phyloP scores from a whole-genome alignment of 2,888 invertebrate species.

The Phengaris alcon region DNA sequence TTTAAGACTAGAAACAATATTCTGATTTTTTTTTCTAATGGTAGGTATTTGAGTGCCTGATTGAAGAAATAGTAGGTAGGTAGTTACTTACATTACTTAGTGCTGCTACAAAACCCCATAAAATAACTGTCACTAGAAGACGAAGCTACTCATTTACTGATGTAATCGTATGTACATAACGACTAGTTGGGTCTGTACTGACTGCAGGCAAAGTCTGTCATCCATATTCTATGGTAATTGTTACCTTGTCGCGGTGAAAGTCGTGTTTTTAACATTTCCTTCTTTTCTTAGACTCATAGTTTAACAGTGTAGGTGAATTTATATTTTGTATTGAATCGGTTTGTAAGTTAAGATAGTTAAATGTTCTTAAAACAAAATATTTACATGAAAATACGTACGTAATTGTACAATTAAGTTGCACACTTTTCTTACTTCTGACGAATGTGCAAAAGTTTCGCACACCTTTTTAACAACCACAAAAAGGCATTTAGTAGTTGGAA shows the following conservation, averaged over 20 bases:
- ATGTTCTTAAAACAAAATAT: too few relatives aligned
- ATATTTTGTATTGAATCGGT: too few relatives aligned
- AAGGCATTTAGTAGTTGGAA: not conserved
- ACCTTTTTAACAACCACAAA: not conserved
- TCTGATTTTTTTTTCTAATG: too few relatives aligned
- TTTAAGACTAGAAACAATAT: too few relatives aligned
- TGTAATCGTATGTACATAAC: constrained; percentile 3
- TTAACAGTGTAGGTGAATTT: not conserved
- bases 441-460: too few relatives aligned
- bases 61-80: too few relatives aligned
- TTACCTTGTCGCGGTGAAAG: constrained; percentile 12
- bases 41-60: too few relatives aligned
- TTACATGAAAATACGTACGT: too few relatives aligned
- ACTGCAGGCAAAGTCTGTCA: not conserved
- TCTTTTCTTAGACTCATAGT: not conserved
- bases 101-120: not conserved
- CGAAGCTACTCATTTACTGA: constrained; percentile 17
- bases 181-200: not conserved
- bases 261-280: not conserved
- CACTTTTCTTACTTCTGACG: too few relatives aligned
- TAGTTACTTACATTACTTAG: too few relatives aligned
- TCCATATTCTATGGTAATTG: constrained; percentile 6
- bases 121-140: not conserved
- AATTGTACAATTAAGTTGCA: too few relatives aligned
- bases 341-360: too few relatives aligned